These are phyloP conservation scores for Antechinus stuartii DNA, from an alignment of 2,113 vertebrate species.

Conservation along the genomic window DNA sequence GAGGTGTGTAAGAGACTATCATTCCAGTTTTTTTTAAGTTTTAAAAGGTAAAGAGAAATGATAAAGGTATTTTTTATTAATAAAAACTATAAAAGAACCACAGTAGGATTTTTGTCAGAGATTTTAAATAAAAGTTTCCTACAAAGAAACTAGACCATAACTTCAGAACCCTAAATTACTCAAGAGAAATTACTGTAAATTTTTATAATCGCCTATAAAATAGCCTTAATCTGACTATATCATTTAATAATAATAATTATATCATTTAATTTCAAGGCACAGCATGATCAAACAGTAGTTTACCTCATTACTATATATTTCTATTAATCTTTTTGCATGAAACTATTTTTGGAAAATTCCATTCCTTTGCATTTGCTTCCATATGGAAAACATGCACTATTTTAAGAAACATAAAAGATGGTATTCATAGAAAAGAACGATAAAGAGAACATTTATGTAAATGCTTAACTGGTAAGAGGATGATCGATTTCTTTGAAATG, in stretches of 20 bases:
- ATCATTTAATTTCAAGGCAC: conserved; percentile 55
- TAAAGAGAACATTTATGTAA: conserved; percentile 18
- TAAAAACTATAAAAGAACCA: conserved; percentile 43
- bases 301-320: conserved; percentile 28
- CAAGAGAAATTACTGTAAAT: conserved; percentile 20
- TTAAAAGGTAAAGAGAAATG: conserved; percentile 18
- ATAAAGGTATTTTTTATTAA: conserved; percentile 34
- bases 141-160: conserved; percentile 17
- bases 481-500: conserved; percentile 10
- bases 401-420: conserved; percentile 12
- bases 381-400: conserved; percentile 17
- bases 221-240: neutral
- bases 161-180: neutral
- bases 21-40: neutral
- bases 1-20: conserved; percentile 43
- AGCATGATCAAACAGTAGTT: conserved; percentile 28
- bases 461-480: conserved; percentile 28
- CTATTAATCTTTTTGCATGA: conserved; percentile 25
- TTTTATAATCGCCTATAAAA: conserved; percentile 36
- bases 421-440: conserved; percentile 6
- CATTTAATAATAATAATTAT: conserved; percentile 37
- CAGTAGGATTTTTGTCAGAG: neutral
- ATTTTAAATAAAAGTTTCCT: conserved; percentile 42
- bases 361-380: conserved; percentile 50
- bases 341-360: conserved; percentile 42